Base-by-base conservation (phyloP, 2,888 invertebrate species). In the Lasiommata megera region DNA sequence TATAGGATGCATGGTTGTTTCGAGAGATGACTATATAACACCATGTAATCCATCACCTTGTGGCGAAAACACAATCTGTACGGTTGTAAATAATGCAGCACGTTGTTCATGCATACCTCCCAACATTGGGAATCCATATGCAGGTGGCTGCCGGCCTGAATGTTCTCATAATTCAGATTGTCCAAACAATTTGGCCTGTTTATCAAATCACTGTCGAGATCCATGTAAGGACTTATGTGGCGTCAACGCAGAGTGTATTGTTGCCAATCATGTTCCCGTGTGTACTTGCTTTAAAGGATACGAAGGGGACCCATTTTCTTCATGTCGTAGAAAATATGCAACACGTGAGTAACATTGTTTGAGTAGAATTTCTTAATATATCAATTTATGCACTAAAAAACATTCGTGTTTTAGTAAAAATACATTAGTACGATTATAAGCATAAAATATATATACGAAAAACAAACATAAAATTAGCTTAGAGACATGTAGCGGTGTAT, bases 161-260 rank as follows among this genome's bases (percentile, higher is more conserved):
- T 97, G 97, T 79, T 93, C 94, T 9, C 93, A 94, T 64, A 96
- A 95, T 77, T 93, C 95, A 0, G 96, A 97, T 72, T 97, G 97
- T 77, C 92, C 95, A 6, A 94, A 93, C 66, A 92, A 94, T 71
- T 84, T 96, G 62, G 94, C 96, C 36, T 97, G 97, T 76, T 91
- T 96, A 44, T 95, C 96, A 57, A 95, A 96, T 71, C 95, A 96
- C 76, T 97, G 97, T 68, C 92, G 96, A 69, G 95, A 97, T 84
- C 97, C 97, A 6, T 97, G 97, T 72, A 94, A 93, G 61, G 96
- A 96, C 55, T 92, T 96, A 52, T 97, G 97, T 73, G 97, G 97
- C 3, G 79, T 93, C 0, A 96, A 96, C 71, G 96, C 97, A 7
- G 94, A 96, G 79, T 97, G 97, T 74, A 91, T 92, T 31, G 96